Percentiles rank a stretch among this genome's conserved stretches.
These are phyloP conservation scores for Onychomys leucogaster DNA, from an alignment of 2,797 vertebrate genomes.

Conservation along the genomic window DNA sequence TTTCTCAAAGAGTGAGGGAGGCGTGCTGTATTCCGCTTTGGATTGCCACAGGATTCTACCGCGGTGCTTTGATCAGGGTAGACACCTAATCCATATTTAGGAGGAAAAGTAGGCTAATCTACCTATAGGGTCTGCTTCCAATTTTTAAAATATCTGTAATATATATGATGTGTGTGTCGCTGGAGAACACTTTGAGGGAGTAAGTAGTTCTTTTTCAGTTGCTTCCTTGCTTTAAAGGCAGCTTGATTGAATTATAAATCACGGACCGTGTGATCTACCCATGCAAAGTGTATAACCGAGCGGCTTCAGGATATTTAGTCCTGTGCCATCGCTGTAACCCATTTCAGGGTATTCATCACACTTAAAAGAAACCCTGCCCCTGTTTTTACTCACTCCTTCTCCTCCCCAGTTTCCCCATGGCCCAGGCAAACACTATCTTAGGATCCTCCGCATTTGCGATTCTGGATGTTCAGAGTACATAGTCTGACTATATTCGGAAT, in stretches of 20 bases:
- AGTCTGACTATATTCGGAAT: not conserved
- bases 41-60: conserved; percentile 48
- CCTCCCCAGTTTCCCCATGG: not conserved
- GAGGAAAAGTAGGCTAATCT: conserved; percentile 52
- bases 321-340: not conserved
- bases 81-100: conserved; percentile 61
- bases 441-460: conserved; percentile 4
- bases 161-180: conserved; percentile 29
- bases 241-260: conserved; percentile 60
- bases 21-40: conserved; percentile 48
- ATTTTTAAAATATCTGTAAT: conserved; percentile 71
- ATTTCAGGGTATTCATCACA: conserved; percentile 10
- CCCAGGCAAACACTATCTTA: conserved; percentile 9
- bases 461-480: not conserved
- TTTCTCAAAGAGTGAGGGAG: conserved; percentile 52
- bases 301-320: conserved; percentile 4
- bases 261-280: not conserved
- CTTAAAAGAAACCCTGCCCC: not conserved
- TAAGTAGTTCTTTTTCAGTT: conserved; percentile 30
- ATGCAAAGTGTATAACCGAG: not conserved
- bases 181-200: conserved; percentile 59
- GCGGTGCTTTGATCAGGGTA: conserved; percentile 65
- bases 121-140: conserved; percentile 60
- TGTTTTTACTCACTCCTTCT: not conserved
- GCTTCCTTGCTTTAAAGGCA: not conserved